Percentiles rank a stretch among this genome's conserved stretches.
These are phyloP conservation scores for Prionailurus bengalensis DNA, from an alignment of 2,113 vertebrate species.

Conservation along the genomic window DNA sequence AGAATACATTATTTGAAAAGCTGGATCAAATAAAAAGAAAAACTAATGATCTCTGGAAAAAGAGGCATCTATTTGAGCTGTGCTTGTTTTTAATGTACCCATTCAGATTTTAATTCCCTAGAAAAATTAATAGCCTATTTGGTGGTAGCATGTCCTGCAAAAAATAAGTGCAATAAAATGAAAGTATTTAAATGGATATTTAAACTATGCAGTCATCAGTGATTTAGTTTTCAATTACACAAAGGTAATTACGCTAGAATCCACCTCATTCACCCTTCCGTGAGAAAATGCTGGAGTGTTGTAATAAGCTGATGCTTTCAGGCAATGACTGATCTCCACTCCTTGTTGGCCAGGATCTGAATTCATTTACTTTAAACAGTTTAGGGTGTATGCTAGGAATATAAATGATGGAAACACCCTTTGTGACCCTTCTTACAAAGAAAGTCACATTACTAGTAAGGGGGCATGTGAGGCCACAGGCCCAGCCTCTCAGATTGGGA, in stretches of 20 bases:
- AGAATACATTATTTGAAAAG: constrained; percentile 47
- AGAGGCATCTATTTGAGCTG: constrained; percentile 61
- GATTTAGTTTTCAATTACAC: constrained; percentile 88
- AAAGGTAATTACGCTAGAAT: constrained; percentile 86
- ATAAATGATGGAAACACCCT: constrained; percentile 64
- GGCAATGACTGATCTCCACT: constrained; percentile 82
- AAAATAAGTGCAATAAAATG: constrained; percentile 85
- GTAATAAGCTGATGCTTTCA: constrained; percentile 82
- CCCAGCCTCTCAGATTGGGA: neutral
- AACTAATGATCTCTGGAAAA: constrained; percentile 67
- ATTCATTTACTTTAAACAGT: constrained; percentile 78
- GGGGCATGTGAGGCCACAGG: neutral
- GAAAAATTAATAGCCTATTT: constrained; percentile 85
- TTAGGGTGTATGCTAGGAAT: constrained; percentile 68
- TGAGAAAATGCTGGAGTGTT: constrained; percentile 84
- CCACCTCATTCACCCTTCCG: constrained; percentile 81
- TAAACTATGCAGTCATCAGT: constrained; percentile 82
- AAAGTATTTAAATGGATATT: constrained; percentile 87
- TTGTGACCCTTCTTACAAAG: constrained; percentile 67
- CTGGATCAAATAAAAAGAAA: constrained; percentile 71
- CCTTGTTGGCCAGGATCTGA: constrained; percentile 78
- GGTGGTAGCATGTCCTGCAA: constrained; percentile 78
- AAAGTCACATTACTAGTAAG: constrained; percentile 2
- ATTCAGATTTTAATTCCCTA: constrained; percentile 77
- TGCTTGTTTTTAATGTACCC: constrained; percentile 65